Base-by-base conservation (phyloP, 2,797 vertebrate genomes). In the Sebastes baramenuke region DNA sequence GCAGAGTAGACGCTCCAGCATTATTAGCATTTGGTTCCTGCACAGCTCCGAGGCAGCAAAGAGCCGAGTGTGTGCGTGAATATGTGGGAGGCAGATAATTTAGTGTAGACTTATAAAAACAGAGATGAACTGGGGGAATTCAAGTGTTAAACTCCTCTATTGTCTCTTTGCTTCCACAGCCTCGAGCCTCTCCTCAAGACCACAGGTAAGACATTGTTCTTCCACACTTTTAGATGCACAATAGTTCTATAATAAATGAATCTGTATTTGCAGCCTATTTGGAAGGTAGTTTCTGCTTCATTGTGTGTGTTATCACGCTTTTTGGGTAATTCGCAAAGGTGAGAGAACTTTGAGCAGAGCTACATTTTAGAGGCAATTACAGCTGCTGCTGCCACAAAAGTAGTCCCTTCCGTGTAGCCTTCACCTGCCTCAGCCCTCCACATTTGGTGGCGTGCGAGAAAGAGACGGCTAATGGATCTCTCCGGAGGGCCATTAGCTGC, bases 141-240 rank as follows among this genome's bases (percentile, higher is more conserved):
- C 52, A 85, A 84, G 78, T 72, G 60, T 79, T 90, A 71, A 92
- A 88, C 77, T 68, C 1, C 52, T 77, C 42, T 67, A 2, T 81
- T 86, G 67, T 84, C 54, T 84, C 61, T 86, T 77, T 92, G 72
- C 84, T 86, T 80, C 79, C 70, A 5, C 79, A 95, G 95, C 95
- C 84, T 92, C 94, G 5, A 94, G 94, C 87, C 91, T 94, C 85
- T 92, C 95, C 55, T 87, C 95, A 38, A 92, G 94, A 92, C 94
- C 94, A 83, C 95, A 96, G 95, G 96, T 96, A 86, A 94, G 92
- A 65, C 2, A 0, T 5, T 7, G 0, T 13, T 67, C 79, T 24
- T 75, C 69, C 54, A 22, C 65, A 36, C 27, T 13, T 46, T 9
- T 5, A 58, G 5, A 58, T 6, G 14, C 10, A 34, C 59, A 42